phyloP scores from a whole-genome alignment of 2,113 vertebrate species.

The Ardeotis arabs region DNA sequence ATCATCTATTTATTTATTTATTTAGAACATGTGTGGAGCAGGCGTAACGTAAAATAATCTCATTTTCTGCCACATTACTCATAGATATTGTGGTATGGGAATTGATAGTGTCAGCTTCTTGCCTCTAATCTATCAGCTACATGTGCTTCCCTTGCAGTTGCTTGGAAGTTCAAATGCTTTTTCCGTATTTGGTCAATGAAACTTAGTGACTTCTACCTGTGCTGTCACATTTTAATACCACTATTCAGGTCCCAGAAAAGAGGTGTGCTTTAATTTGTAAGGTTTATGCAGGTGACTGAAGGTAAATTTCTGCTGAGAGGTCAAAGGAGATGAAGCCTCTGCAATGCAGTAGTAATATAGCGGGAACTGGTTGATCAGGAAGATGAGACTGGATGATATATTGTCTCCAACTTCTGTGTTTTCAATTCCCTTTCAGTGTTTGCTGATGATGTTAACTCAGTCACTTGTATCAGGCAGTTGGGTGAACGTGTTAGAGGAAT shows the following conservation, averaged over 20 bases:
- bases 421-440: background rate
- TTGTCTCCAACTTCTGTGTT: conserved; percentile 1
- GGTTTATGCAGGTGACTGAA: background rate
- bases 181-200: background rate
- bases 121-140: background rate
- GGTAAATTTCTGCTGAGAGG: background rate
- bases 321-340: background rate
- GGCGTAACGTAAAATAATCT: background rate
- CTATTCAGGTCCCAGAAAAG: background rate
- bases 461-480: background rate
- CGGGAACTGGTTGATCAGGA: background rate
- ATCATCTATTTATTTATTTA: too few species aligned
- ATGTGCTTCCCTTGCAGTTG: conserved; percentile 14
- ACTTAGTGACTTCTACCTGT: background rate
- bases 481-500: background rate
- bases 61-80: conserved; percentile 34
- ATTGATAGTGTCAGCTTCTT: conserved; percentile 8
- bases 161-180: conserved; percentile 19
- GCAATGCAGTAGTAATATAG: conserved; percentile 25
- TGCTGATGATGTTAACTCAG: background rate
- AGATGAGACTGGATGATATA: background rate
- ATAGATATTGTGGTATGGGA: background rate
- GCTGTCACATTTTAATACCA: background rate
- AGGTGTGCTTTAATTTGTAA: background rate
- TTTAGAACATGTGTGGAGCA: background rate